A percentile compares a stretch with the other conserved stretches of the same genome.
Evolutionary conservation across 2,113 vertebrate species (phyloP).

Genomic region (Gallinago media): DNA sequence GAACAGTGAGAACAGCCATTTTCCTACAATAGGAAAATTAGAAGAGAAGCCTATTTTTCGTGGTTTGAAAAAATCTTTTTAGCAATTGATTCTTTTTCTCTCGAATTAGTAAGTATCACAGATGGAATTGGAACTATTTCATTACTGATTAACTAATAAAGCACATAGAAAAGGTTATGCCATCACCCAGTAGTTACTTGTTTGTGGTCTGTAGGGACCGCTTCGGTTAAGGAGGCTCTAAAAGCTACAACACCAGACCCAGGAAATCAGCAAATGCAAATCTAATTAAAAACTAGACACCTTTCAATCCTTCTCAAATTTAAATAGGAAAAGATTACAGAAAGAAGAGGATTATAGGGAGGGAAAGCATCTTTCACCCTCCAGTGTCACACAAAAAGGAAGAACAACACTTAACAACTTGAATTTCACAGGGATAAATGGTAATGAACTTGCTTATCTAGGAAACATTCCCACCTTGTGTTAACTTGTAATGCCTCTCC

Average conservation of each 20-base stretch:
- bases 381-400: not conserved
- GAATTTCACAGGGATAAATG: conserved; percentile 22
- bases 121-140: not conserved
- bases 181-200: not conserved
- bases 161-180: not conserved
- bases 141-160: not conserved
- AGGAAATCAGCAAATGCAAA: not conserved
- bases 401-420: not conserved
- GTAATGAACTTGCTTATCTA: conserved; percentile 34
- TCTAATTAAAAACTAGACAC: conserved; percentile 19
- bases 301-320: not conserved
- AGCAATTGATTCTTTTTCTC: not conserved
- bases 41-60: fast-evolving
- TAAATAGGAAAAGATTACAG: conserved; percentile 4
- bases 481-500: conserved; percentile 28
- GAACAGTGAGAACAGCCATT: not conserved
- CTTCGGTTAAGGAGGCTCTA: not conserved
- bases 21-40: not conserved
- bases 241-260: not conserved
- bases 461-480: not conserved
- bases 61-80: not conserved
- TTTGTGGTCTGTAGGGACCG: not conserved
- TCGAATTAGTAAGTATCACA: not conserved
- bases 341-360: conserved; percentile 1
- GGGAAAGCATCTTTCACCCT: not conserved